Evolutionary conservation across 2,797 vertebrate species (phyloP).

Genomic region (Myotis pilosus): DNA sequence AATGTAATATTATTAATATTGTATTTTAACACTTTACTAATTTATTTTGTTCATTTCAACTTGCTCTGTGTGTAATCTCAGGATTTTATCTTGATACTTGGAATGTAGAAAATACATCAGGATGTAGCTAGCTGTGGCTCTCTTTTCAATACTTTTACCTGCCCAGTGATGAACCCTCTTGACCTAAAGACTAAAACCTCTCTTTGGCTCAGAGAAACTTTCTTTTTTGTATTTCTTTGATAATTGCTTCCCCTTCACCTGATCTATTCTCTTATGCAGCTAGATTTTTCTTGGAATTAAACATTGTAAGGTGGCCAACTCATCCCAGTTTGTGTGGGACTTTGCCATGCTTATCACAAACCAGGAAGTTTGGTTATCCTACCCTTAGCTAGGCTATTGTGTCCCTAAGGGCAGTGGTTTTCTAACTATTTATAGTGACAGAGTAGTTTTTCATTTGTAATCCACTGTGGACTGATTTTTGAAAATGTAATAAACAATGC

Average conservation of each 20-base stretch:
- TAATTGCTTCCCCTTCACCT: not conserved
- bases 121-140: not conserved
- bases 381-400: not conserved
- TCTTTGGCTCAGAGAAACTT: conserved; percentile 23
- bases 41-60: not conserved
- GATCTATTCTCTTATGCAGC: not conserved
- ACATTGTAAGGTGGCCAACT: not conserved
- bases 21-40: not conserved
- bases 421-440: not conserved
- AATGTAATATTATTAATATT: not conserved
- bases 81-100: conserved; percentile 1
- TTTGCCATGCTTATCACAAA: conserved; percentile 20
- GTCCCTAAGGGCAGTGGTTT: not conserved
- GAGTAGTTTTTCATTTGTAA: not conserved
- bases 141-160: not conserved
- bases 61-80: not conserved
- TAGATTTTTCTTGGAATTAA: conserved; percentile 38
- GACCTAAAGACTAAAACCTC: not conserved
- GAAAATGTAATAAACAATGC: not conserved
- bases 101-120: conserved; percentile 9
- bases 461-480: not conserved
- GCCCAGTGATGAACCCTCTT: not conserved
- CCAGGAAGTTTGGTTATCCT: not conserved
- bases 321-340: not conserved
- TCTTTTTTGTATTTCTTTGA: conserved; percentile 51